Evolutionary conservation across 2,113 vertebrate genomes (phyloP).

Genomic region (Poeciliopsis turrubarensis): DNA sequence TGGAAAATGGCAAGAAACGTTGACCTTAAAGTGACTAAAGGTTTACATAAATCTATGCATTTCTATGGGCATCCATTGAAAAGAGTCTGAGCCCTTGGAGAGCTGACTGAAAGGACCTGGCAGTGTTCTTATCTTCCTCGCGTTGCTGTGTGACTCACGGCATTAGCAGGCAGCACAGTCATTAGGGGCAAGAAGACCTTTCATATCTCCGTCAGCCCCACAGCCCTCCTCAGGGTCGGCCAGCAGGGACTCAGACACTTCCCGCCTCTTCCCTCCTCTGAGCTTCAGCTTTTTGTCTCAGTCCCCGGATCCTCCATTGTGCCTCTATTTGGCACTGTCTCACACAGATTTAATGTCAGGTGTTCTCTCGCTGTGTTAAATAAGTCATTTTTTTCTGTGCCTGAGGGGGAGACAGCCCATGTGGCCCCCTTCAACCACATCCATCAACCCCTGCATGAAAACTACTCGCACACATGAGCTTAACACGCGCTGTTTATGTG

Average conservation of each 20-base stretch:
- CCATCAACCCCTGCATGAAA: slow-evolving; percentile 22
- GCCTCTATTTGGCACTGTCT: slow-evolving; percentile 64
- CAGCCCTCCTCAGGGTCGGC: slow-evolving; percentile 57
- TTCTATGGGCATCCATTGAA: slow-evolving; percentile 32
- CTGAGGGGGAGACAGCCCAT: slow-evolving; percentile 60
- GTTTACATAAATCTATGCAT: slow-evolving; percentile 4
- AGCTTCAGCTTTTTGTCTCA: slow-evolving; percentile 42
- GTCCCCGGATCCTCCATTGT: slow-evolving; percentile 62
- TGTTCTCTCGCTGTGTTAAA: slow-evolving; percentile 74
- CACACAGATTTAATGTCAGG: slow-evolving; percentile 77
- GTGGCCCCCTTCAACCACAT: slow-evolving; percentile 39
- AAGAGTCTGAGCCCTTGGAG: slow-evolving; percentile 34
- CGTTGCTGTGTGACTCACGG: slow-evolving; percentile 66
- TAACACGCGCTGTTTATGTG: slow-evolving; percentile 43
- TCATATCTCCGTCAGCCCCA: slow-evolving; percentile 68
- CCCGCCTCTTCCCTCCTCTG: slow-evolving; percentile 7
- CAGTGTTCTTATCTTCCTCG: slow-evolving; percentile 62
- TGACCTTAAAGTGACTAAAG: background rate
- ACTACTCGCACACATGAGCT: slow-evolving; percentile 17
- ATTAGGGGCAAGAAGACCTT: slow-evolving; percentile 73
- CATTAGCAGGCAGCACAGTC: slow-evolving; percentile 60
- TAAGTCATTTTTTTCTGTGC: slow-evolving; percentile 67
- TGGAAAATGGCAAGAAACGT: background rate
- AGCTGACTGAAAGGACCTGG: slow-evolving; percentile 56
- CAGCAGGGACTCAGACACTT: slow-evolving; percentile 41